Conservation (phyloP, 2,888 invertebrate genomes). For the Drosophila macrothrix region DNA sequence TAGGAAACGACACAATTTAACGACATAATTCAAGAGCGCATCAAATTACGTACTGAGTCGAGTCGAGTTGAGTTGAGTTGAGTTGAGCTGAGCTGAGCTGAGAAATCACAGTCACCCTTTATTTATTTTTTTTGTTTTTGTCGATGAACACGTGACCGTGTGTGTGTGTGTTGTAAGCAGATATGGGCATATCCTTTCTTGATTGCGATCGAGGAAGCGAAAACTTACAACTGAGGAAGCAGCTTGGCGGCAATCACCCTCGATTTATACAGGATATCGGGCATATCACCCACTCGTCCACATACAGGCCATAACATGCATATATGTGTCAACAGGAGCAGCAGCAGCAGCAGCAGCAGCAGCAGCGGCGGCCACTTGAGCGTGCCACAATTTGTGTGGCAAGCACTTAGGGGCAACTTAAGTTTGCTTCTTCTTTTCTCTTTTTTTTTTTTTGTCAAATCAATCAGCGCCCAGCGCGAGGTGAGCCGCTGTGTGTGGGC, state of each 20-base stretch:
- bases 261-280: slow-evolving; percentile 68
- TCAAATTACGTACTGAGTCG: slow-evolving; percentile 62
- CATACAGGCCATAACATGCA: not conserved
- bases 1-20: slow-evolving; percentile 80
- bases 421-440: slow-evolving; percentile 22
- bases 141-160: slow-evolving; percentile 40
- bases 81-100: slow-evolving; percentile 9
- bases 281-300: slow-evolving; percentile 45
- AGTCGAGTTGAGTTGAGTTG: slow-evolving; percentile 7
- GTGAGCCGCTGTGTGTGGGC: slow-evolving; percentile 48
- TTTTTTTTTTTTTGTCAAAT: slow-evolving; percentile 59
- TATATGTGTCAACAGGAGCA: slow-evolving; percentile 70
- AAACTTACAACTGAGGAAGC: slow-evolving; percentile 83
- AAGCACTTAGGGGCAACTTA: slow-evolving; percentile 69
- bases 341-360: slow-evolving; percentile 15
- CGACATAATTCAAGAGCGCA: slow-evolving; percentile 80
- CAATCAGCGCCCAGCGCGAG: slow-evolving; percentile 59
- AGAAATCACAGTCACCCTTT: slow-evolving; percentile 63
- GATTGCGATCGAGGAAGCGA: slow-evolving; percentile 82
- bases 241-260: slow-evolving; percentile 24
- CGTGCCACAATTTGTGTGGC: slow-evolving; percentile 46
- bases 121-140: slow-evolving; percentile 5
- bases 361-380: slow-evolving; percentile 58
- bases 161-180: slow-evolving; percentile 66
- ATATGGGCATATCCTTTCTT: slow-evolving; percentile 80